Conservation (phyloP, 2,888 invertebrate species). For the Ischnura elegans region DNA sequence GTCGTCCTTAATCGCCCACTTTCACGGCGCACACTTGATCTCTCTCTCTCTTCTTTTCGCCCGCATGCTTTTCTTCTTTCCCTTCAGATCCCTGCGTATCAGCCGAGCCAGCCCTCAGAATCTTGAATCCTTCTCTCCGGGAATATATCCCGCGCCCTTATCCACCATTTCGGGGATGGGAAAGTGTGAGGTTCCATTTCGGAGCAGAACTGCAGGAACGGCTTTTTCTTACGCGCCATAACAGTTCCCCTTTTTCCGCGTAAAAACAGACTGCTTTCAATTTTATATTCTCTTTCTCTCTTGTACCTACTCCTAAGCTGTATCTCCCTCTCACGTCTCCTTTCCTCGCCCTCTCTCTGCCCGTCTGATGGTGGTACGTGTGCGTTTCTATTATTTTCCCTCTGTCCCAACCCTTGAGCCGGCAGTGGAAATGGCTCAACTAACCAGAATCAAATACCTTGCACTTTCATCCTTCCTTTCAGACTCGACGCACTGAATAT, state of each 20-base stretch:
- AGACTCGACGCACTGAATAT: too few species aligned
- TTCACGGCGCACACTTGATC: neutral
- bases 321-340: neutral
- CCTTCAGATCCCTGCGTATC: neutral
- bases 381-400: neutral
- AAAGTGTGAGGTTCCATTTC: neutral
- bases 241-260: neutral
- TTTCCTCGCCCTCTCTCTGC: neutral
- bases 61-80: neutral
- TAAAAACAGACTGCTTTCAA: constrained; percentile 2
- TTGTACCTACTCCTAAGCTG: too few species aligned
- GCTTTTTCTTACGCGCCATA: constrained; percentile 30
- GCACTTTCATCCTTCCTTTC: neutral
- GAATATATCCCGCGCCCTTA: neutral
- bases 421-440: neutral
- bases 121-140: neutral
- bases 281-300: neutral
- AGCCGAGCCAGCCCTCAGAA: neutral
- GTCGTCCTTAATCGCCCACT: too few species aligned
- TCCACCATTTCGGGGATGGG: neutral
- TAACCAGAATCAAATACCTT: neutral
- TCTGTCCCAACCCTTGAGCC: neutral
- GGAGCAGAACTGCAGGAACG: neutral
- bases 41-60: neutral
- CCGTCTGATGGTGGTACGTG: neutral